Evolutionary conservation across 2,797 vertebrate genomes (phyloP), one percentile per base, ranked within the genome.

Genomic region (Tolypeutes matacus): DNA sequence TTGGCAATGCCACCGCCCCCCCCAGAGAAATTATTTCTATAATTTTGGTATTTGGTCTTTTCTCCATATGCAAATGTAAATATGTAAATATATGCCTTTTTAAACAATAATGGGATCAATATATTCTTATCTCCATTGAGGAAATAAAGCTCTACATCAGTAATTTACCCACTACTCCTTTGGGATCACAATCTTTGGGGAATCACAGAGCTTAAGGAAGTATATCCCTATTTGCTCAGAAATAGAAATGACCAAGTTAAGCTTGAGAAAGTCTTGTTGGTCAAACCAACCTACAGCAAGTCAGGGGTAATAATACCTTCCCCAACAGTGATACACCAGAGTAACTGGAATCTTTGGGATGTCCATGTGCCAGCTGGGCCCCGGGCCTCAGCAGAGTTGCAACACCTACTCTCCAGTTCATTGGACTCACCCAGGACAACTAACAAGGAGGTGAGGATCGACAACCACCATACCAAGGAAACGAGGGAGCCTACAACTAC

Each of bases 21-120:
- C 25, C 27, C 56, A 3, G 7, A 80, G n/a, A 86, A 93, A 51
- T 6, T 27, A 87, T 69, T 93, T 93, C 70, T 86, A 20, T 49
- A 88, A 75, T 76, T 87, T 72, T 70, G 64, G 31, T 42, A 17
- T 18, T 72, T 56, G 60, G 65, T 67, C n/a, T 94, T 86, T 76
- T 31, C n/a, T 77, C 56, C 34, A 78, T 23, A 53, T 23, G 60
- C 1, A 89, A 56, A 49, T 64, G 62, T 2, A 76, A 60, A 92
- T 5, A 42, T 9, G 23, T 77, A 69, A 46, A 83, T 49, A 18
- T 23, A 46, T 14, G 53, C 25, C 72, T 36, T 69, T 75, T 72
- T 76, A 87, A 95, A 76, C 20, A 86, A 67, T 64, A 73, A 89
- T 20, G n/a, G 25, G 7, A 62, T 64, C 86, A 89, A 51, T 72